A percentile compares a stretch with the other conserved stretches of the same genome.
These are phyloP conservation scores for Phengaris alcon DNA, from an alignment of 2,888 invertebrate genomes.

Conservation along the genomic window DNA sequence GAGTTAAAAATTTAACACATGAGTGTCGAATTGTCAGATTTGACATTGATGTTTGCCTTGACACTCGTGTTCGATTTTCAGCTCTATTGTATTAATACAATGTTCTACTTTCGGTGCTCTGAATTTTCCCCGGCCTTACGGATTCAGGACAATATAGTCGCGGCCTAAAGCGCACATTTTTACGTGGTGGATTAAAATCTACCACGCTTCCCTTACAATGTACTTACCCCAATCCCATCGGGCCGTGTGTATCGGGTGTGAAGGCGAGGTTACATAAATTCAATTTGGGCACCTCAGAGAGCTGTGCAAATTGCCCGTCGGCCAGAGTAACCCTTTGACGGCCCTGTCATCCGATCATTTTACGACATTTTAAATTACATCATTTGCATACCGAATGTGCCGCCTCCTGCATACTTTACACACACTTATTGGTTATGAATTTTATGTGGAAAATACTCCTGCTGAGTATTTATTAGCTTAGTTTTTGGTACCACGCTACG, in stretches of 20 bases:
- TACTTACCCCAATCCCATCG: background rate
- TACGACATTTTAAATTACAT: conserved; percentile 47
- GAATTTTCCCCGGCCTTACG: no score
- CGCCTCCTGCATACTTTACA: conserved; percentile 15
- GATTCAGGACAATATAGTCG: no score
- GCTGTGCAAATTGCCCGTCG: conserved; percentile 63
- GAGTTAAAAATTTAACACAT: no score
- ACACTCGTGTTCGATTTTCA: no score
- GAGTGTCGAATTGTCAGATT: no score
- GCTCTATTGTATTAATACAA: no score
- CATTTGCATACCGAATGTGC: conserved; percentile 37
- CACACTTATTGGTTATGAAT: conserved; percentile 15
- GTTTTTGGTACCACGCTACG: background rate
- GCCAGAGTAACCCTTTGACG: conserved; percentile 64
- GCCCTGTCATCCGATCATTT: conserved; percentile 49
- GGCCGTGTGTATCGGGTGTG: conserved; percentile 42
- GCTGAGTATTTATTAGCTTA: background rate
- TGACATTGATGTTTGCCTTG: no score
- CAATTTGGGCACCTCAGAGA: conserved; percentile 68
- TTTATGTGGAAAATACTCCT: background rate
- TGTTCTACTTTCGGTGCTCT: no score
- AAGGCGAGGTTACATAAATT: conserved; percentile 68
- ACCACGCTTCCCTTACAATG: no score
- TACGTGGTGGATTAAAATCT: no score
- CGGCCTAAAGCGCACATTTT: no score